Evolutionary conservation across 2,888 invertebrate species (phyloP), one percentile per base, ranked within the genome.

Genomic region (Acrobasis consociella): DNA sequence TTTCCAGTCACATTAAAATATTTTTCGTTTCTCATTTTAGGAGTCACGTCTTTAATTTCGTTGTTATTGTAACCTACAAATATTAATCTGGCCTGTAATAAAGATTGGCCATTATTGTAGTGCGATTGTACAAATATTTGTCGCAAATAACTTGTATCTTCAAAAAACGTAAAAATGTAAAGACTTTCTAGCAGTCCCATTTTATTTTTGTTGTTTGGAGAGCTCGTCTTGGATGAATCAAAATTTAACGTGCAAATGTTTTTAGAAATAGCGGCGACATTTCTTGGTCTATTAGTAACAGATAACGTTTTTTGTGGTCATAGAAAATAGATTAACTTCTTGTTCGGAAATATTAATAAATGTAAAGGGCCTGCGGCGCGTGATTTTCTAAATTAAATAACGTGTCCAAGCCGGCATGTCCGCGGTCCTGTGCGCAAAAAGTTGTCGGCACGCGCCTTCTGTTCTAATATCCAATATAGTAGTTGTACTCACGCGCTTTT

Each of bases 401-500:
- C 74, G 76, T 71, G 71, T 75, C 74, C 75, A 75, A 74, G 73
- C 38, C 67, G 72, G 70, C 67, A 73, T 70, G 71, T 70, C 70
- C 69, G 70, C 66, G 73, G 71, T 72, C 74, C 67, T 62, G 65
- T 50, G 65, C 59, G 72, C 84, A 87, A 87, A 87, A 87, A 86
- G 73, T 76, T 70, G 83, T 78, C 83, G 84, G 86, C 87, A 86
- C 87, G 85, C 87, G 87, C 87, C 85, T 84, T 82, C 84, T 86
- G 87, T 83, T 89, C 87, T 89, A 87, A 91, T 89, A 89, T 91
- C 89, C 87, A 90, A 89, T 91, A 88, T 90, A 90, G 89, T 90
- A 91, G 89, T 91, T 84, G 86, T 83, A 80, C 81, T 83, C 76
- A 75, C 74, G 81, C 71, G 72, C 80, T 90, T 91, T 91, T 91